Conservation (phyloP, 2,113 vertebrate genomes). For the Tychaedon coryphoeus region DNA sequence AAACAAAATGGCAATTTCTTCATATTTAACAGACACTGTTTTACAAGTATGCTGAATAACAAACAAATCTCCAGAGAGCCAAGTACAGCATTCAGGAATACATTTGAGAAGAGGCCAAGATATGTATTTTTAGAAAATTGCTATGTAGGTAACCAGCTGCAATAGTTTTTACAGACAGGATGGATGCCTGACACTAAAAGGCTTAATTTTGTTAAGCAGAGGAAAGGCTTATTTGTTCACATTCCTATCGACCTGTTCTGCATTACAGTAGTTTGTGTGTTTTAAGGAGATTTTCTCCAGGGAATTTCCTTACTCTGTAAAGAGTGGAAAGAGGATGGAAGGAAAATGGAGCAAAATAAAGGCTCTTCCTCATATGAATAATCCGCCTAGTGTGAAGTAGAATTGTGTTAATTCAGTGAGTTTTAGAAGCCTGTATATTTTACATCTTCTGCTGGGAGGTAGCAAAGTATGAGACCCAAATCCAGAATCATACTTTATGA, state of each 20-base stretch:
- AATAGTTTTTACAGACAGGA: neutral
- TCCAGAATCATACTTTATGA: neutral
- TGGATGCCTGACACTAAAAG: neutral
- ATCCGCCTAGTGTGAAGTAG: neutral
- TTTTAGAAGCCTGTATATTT: neutral
- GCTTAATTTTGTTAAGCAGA: conserved; percentile 25
- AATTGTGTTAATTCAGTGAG: neutral
- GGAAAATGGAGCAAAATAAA: conserved; percentile 22
- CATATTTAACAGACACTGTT: conserved; percentile 62
- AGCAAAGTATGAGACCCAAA: neutral
- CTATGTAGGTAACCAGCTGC: neutral
- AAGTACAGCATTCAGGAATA: conserved; percentile 31
- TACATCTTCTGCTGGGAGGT: neutral
- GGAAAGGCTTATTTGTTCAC: neutral
- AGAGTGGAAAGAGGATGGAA: neutral
- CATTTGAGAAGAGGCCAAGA: conserved; percentile 20
- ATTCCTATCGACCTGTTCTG: neutral
- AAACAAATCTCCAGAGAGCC: conserved; percentile 64
- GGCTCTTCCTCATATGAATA: neutral
- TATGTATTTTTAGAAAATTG: conserved; percentile 7
- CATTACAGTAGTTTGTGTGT: neutral
- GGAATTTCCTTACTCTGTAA: neutral
- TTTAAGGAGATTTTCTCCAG: conserved; percentile 4
- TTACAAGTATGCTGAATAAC: conserved; percentile 64
- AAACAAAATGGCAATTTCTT: conserved; percentile 70